phyloP scores from a whole-genome alignment of 1,140 invertebrate species.

The Colletes latitarsis region DNA sequence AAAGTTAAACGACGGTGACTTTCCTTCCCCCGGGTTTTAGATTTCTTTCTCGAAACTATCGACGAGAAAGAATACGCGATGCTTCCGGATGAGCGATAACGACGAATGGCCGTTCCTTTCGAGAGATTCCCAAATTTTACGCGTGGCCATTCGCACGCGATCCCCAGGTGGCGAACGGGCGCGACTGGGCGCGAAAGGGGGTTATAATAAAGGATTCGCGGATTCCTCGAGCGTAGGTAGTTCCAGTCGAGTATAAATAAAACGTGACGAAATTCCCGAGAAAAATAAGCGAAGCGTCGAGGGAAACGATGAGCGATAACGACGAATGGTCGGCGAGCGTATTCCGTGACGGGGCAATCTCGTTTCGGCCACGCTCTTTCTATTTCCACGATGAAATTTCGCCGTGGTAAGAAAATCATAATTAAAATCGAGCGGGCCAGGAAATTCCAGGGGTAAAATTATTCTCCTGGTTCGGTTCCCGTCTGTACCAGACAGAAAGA shows the following conservation, averaged over 20 bases:
- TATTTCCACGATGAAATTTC: not conserved
- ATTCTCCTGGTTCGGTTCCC: not conserved
- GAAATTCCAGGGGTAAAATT: not conserved
- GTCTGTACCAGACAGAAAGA: not conserved
- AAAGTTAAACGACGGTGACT: not conserved
- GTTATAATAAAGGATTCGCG: slow-evolving; percentile 6
- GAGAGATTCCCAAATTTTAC: not conserved
- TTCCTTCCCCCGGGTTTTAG: not conserved
- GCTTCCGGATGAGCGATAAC: slow-evolving; percentile 3
- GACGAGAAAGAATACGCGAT: too few relatives aligned
- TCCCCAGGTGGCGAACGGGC: too few relatives aligned
- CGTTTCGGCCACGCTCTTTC: not conserved
- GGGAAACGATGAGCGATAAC: slow-evolving; percentile 16
- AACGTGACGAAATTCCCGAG: slow-evolving; percentile 11
- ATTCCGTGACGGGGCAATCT: slow-evolving; percentile 17
- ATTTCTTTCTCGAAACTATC: too few relatives aligned
- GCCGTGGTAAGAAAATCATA: slow-evolving; percentile 13
- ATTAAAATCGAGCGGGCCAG: slow-evolving; percentile 10
- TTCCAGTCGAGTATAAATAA: not conserved
- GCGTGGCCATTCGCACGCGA: slow-evolving; percentile 1
- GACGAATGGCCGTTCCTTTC: not conserved
- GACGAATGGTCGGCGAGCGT: slow-evolving; percentile 2
- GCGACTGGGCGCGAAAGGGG: too few relatives aligned
- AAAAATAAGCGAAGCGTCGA: slow-evolving; percentile 9
- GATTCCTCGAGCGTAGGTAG: slow-evolving; percentile 2